phyloP scores from a whole-genome alignment of 2,888 invertebrate genomes.

The Pammene aurita region DNA sequence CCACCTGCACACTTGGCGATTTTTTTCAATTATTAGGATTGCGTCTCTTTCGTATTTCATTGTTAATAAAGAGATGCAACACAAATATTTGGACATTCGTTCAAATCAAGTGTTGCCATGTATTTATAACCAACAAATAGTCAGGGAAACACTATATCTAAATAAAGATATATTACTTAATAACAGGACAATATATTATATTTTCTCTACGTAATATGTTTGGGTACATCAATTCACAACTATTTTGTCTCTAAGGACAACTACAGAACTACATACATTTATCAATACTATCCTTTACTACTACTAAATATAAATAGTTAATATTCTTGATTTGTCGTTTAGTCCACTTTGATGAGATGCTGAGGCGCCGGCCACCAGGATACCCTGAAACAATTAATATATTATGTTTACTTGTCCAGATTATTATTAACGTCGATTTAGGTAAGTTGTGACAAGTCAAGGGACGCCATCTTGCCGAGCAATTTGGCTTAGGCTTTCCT shows the following conservation, averaged over 20 bases:
- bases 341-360: slow-evolving; percentile 63
- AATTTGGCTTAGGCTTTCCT: no score
- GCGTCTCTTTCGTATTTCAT: background rate
- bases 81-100: no score
- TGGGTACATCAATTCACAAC: slow-evolving; percentile 48
- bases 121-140: no score
- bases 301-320: slow-evolving; percentile 28
- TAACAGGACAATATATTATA: slow-evolving; percentile 36
- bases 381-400: slow-evolving; percentile 53
- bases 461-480: no score
- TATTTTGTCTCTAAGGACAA: slow-evolving; percentile 42
- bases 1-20: background rate
- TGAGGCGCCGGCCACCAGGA: slow-evolving; percentile 54
- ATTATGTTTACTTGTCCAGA: background rate
- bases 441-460: no score
- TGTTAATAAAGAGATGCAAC: no score
- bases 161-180: background rate
- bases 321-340: slow-evolving; percentile 45
- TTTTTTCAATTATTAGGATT: no score
- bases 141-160: no score
- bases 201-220: slow-evolving; percentile 36
- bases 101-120: no score
- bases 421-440: no score
- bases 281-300: slow-evolving; percentile 27
- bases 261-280: slow-evolving; percentile 19